Conservation (phyloP, 2,797 vertebrate genomes). For the Margarornis squamiger region DNA sequence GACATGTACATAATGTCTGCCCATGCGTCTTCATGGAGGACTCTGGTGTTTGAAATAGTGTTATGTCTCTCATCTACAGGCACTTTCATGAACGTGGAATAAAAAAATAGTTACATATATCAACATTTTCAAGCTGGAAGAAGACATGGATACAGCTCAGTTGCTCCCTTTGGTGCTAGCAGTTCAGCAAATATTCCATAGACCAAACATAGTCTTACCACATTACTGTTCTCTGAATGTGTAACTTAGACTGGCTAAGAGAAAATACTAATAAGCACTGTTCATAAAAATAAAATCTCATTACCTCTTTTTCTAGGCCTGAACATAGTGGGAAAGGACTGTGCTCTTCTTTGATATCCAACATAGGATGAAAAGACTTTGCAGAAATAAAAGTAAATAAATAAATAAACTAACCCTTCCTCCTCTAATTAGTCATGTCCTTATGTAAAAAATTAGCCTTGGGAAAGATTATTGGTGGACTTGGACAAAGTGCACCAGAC, state of each 20-base stretch:
- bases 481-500: neutral
- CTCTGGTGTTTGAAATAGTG: slow-evolving; percentile 60
- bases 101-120: slow-evolving; percentile 42
- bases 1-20: slow-evolving; percentile 42
- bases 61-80: slow-evolving; percentile 69
- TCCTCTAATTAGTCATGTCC: neutral
- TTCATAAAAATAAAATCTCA: slow-evolving; percentile 41
- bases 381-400: neutral
- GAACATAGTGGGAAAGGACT: slow-evolving; percentile 23
- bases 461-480: neutral
- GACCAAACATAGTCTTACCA: slow-evolving; percentile 59
- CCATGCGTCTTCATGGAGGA: neutral
- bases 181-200: slow-evolving; percentile 55
- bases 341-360: slow-evolving; percentile 27
- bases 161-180: slow-evolving; percentile 74
- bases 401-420: neutral
- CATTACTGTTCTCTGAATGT: slow-evolving; percentile 64
- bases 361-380: neutral
- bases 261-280: slow-evolving; percentile 54
- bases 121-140: slow-evolving; percentile 18
- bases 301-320: slow-evolving; percentile 65
- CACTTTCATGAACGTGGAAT: slow-evolving; percentile 71
- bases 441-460: slow-evolving; percentile 4
- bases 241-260: slow-evolving; percentile 63
- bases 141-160: slow-evolving; percentile 40